Evolutionary conservation across 2,113 vertebrate species (phyloP).

Genomic region (Acrocephalus arundinaceus): DNA sequence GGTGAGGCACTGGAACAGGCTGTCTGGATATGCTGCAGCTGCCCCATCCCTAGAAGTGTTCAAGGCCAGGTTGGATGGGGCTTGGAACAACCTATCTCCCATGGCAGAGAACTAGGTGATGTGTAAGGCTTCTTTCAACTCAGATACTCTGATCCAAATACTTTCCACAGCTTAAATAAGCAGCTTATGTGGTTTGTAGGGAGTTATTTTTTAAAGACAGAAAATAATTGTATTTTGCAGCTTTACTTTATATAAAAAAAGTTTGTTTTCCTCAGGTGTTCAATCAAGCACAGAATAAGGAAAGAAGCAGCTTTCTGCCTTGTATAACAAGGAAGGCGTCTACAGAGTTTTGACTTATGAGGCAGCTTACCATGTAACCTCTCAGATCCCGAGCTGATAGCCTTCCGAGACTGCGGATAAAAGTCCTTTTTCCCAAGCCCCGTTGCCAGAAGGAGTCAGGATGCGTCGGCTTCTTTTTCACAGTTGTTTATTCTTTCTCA

Average conservation of each 20-base stretch:
- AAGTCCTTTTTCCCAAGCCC: too few species aligned
- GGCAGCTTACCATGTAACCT: too few species aligned
- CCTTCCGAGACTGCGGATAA: too few species aligned
- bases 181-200: not conserved
- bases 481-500: too few species aligned
- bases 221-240: not conserved
- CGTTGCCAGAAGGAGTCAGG: too few species aligned
- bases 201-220: not conserved
- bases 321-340: not conserved
- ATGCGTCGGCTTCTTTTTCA: too few species aligned
- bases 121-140: not conserved
- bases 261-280: not conserved
- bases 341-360: not conserved
- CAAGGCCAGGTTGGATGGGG: not conserved
- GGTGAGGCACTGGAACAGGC: not conserved
- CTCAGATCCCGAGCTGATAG: too few species aligned
- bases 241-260: not conserved
- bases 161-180: not conserved
- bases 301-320: not conserved
- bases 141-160: not conserved
- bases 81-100: not conserved
- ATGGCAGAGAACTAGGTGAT: rapidly evolving
- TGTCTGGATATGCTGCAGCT: not conserved
- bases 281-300: not conserved
- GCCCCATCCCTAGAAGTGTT: not conserved